A percentile compares a stretch with the other conserved stretches of the same genome.
phyloP scores from a whole-genome alignment of 2,113 vertebrate genomes.

The Trichechus manatus region DNA sequence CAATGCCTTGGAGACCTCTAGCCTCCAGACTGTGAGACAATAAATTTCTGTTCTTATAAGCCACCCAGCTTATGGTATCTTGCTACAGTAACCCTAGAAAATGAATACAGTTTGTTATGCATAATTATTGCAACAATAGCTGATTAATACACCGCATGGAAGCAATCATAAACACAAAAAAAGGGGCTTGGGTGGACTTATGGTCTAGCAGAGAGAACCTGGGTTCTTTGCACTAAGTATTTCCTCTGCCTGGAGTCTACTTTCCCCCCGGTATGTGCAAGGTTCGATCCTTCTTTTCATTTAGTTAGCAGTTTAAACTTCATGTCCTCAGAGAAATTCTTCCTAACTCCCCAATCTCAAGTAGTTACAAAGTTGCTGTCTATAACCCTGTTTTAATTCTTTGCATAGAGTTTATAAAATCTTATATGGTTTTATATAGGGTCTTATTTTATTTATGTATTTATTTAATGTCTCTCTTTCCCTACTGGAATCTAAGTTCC shows the following conservation, averaged over 20 bases:
- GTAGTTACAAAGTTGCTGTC: background rate
- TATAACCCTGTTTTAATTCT: background rate
- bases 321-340: background rate
- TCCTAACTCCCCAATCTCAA: background rate
- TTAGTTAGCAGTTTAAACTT: background rate
- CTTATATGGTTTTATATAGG: background rate
- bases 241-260: background rate
- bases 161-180: background rate
- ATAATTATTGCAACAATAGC: background rate
- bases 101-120: background rate
- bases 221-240: background rate
- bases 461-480: background rate
- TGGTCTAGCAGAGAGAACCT: background rate
- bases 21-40: too few species aligned
- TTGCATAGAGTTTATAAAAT: background rate
- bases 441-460: background rate
- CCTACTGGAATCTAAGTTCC: background rate
- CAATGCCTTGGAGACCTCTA: too few species aligned
- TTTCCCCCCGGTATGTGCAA: background rate
- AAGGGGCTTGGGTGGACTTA: background rate
- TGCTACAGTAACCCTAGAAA: too few species aligned
- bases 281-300: background rate
- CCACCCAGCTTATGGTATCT: too few species aligned
- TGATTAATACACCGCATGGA: background rate
- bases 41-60: too few species aligned